Evolutionary conservation across 2,888 invertebrate species (phyloP).

Genomic region (Carterocephalus palaemon): DNA sequence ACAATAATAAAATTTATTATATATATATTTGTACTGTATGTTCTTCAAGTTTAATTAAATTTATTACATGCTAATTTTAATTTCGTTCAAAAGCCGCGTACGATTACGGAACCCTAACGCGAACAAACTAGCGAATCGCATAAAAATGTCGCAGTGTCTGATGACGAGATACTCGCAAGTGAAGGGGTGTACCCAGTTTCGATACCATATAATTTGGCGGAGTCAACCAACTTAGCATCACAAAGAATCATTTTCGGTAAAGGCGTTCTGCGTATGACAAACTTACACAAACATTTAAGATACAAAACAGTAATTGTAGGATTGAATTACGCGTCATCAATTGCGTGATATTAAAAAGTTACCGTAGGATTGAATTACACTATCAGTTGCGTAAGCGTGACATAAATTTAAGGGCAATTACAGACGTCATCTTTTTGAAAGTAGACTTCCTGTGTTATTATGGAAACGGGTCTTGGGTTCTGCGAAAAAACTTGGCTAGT

Average conservation of each 20-base stretch:
- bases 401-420: slow-evolving; percentile 21
- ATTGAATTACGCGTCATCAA: slow-evolving; percentile 6
- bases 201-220: slow-evolving; percentile 49
- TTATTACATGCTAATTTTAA: no score
- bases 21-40: no score
- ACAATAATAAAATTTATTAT: no score
- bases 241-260: slow-evolving; percentile 32
- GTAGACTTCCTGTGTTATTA: slow-evolving; percentile 33
- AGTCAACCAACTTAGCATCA: slow-evolving; percentile 27
- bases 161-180: slow-evolving; percentile 52
- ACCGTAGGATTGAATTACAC: slow-evolving; percentile 6
- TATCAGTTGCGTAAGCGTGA: slow-evolving; percentile 1
- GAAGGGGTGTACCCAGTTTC: slow-evolving; percentile 50
- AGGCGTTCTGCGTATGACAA: neutral
- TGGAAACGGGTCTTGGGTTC: slow-evolving; percentile 28
- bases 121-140: no score
- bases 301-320: slow-evolving; percentile 6
- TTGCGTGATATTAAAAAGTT: slow-evolving; percentile 2
- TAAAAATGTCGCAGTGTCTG: slow-evolving; percentile 34
- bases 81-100: no score
- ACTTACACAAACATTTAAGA: neutral
- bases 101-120: no score
- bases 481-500: slow-evolving; percentile 40
- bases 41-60: no score
- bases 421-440: slow-evolving; percentile 17